Conservation (phyloP, 1,140 invertebrate species). For the Meloidogyne hapla region DNA sequence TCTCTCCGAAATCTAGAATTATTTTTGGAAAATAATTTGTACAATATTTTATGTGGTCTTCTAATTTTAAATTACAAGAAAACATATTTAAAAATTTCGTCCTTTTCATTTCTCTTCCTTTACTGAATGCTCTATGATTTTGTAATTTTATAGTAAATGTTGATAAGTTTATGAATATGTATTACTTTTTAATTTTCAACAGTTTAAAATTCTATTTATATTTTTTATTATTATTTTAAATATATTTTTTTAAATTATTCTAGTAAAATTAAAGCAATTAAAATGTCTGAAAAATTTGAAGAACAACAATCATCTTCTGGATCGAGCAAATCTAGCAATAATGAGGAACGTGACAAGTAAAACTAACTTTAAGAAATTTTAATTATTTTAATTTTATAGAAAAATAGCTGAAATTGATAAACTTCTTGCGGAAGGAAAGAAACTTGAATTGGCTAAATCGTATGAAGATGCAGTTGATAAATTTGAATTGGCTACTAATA, state of each 20-base stretch:
- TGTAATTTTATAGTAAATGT: neutral
- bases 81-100: neutral
- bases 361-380: neutral
- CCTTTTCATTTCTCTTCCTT: neutral
- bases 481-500: conserved; percentile 21
- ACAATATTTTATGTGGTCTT: neutral
- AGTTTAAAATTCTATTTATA: neutral
- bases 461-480: conserved; percentile 28
- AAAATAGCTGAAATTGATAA: conserved; percentile 26
- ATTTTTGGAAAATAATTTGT: too few relatives aligned
- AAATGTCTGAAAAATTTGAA: neutral
- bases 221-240: neutral
- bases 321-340: neutral
- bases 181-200: neutral
- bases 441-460: conserved; percentile 13
- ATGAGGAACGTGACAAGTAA: neutral
- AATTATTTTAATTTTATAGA: conserved; percentile 8
- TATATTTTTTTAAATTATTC: neutral
- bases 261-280: neutral
- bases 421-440: conserved; percentile 29
- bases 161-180: neutral
- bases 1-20: too few relatives aligned
- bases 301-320: neutral
- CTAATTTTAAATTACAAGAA: too few relatives aligned
- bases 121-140: neutral